phyloP scores from a whole-genome alignment of 1,140 invertebrate species.

The Nephila pilipes region DNA sequence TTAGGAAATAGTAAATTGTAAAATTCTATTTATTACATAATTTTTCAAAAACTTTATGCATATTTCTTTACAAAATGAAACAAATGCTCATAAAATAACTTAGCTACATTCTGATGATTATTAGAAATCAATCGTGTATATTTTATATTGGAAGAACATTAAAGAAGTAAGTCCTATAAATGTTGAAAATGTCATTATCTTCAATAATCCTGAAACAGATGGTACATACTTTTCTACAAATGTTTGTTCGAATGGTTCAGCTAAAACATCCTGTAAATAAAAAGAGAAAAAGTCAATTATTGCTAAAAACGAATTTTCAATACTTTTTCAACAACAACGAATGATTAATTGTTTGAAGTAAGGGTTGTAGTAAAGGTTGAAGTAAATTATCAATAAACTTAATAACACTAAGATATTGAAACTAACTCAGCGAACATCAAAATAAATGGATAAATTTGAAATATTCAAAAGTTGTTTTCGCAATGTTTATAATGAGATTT shows the following conservation, averaged over 20 bases:
- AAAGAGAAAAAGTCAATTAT: not conserved
- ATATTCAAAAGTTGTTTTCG: too few relatives aligned
- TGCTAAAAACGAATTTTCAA: not conserved
- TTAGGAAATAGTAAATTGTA: too few relatives aligned
- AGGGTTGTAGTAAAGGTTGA: too few relatives aligned
- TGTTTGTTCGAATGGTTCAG: not conserved
- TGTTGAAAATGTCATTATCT: not conserved
- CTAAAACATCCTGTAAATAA: not conserved
- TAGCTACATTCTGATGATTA: not conserved
- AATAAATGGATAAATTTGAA: too few relatives aligned
- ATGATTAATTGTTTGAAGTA: not conserved
- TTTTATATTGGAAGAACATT: not conserved
- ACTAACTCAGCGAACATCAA: too few relatives aligned
- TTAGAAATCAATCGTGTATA: not conserved
- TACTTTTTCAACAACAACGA: not conserved
- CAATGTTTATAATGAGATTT: too few relatives aligned
- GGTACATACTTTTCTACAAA: not conserved
- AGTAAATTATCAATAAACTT: too few relatives aligned
- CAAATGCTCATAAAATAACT: not conserved
- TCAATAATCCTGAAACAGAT: not conserved
- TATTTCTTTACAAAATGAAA: not conserved
- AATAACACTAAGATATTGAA: too few relatives aligned
- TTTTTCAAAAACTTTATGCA: not conserved
- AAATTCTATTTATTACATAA: not conserved
- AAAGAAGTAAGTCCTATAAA: not conserved